Evolutionary conservation across 2,113 vertebrate species (phyloP), one percentile per base, ranked within the genome.

Genomic region (Mormoops blainvillei): DNA sequence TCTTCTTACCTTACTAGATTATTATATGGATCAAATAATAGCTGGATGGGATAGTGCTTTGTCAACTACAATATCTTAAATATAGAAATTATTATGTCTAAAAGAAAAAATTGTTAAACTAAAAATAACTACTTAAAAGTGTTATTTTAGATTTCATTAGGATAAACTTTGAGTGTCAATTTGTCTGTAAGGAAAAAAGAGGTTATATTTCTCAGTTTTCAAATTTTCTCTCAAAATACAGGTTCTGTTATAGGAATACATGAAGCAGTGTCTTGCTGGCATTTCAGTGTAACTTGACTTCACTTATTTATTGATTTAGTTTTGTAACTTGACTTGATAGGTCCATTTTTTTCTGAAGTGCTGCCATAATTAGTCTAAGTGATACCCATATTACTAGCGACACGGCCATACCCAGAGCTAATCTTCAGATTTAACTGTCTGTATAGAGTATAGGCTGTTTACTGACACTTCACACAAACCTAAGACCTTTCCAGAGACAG

Each of bases 81-180:
- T 87, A n/a, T 56, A 83, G 61, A 33, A 90, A 70, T 91, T 48
- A 52, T 65, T 41, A 50, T 63, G 2, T 82, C 33, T 84, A 63
- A 94, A 89, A 95, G 45, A 7, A 76, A 76, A 76, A n/a, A 61
- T 84, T 94, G 15, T 96, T 86, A 74, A 88, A 71, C 43, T 73
- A 48, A 58, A 73, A 84, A 73, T 74, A 67, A 43, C 74, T 52
- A 26, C 43, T 31, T 87, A 76, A 45, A 86, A 54, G 2, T 54
- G 0, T 74, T 71, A 20, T 83, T 89, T 38, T 80, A 80, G 87
- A 68, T 38, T 58, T 92, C 52, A 61, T 77, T 41, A 61, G 28
- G 38, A 58, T 93, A 74, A 87, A 16, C 3, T 73, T 88, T 50
- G 31, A 56, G 14, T 63, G 19, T 22, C 20, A 45, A 33, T 95